Base-by-base conservation (phyloP, 2,797 vertebrate genomes). In the Dipus sagitta region DNA sequence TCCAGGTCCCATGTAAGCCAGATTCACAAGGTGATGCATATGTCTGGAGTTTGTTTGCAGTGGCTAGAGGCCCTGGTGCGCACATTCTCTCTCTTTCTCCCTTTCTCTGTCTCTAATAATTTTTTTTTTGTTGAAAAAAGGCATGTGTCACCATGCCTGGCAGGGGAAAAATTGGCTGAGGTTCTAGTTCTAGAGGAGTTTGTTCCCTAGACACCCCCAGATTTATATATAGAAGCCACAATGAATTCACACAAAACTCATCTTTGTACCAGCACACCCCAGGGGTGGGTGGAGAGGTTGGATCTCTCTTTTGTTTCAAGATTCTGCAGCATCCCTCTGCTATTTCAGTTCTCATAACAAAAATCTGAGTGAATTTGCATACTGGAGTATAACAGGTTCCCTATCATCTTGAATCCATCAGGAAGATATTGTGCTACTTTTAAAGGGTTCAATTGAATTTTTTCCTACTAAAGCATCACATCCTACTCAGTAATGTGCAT, bases 381-480 rank as follows among this genome's bases (percentile, higher is more conserved):
- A 78, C 86, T 24, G 42, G 72, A 58, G 34, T 78, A 77, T 52
- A 86, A 72, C 81, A 86, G n/a, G 76, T 94, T 95, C 3, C 38
- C 54, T 91, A 17, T 68, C 79, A 84, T 84, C 32, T 83, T 88
- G 76, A 76, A 86, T 87, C 83, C 38, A 11, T 79, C 75, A 87
- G 83, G 54, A 88, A 93, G 75, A 88, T 86, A 71, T 52, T 87
- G 30, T 74, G 52, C n/a, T 83, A 52, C 88, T 92, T 93, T 79
- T 54, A 90, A 89, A 92, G 75, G 14, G 12, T 91, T 77, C 68
- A 86, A 87, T 82, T 94, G 70, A 58, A 90, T 42, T 42, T 75
- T 88, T 72, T 47, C 26, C 78, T 38, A n/a, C 32, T 62, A 78
- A 94, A 84, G 80, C 30, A 26, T 20, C 88, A 26, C 23, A 67